Base-by-base conservation (phyloP, 2,113 vertebrate genomes). In the Sylvicapra grimmia region DNA sequence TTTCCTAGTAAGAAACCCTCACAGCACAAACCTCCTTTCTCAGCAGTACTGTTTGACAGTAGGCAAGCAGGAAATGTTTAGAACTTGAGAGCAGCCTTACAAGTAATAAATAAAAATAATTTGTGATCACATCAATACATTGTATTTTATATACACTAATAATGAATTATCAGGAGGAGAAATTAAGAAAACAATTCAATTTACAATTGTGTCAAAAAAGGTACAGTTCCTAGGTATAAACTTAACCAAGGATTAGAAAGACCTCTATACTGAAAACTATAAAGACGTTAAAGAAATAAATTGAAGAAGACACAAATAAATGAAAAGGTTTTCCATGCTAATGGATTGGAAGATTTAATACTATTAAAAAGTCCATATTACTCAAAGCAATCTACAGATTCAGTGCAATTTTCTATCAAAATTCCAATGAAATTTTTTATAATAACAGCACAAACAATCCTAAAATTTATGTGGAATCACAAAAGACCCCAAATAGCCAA, bases 71-170 rank as follows among this genome's bases (percentile, higher is more conserved):
- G n/a, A 80, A 65, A 93, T 89, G 47, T 85, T 49, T 49, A 89
- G 63, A 61, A 58, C 44, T 36, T 31, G 80, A 93, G 86, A 94
- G 9, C 23, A 89, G 59, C 21, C 27, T 93, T 96, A 75, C 6
- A 91, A 94, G 56, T 93, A 93, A 90, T 75, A 91, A 65, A 89
- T 75, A 83, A 54, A 92, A n/a, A 49, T 77, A 92, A 89, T 9
- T 18, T 23, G 31, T 63, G 23, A 88, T 51, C 85, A 63, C 33
- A 25, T 90, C 86, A 93, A 51, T 44, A 56, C 10, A 53, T 21
- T 84, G 44, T 44, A 51, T 82, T 82, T 82, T 82, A 51, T 21
- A 82, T 51, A 51, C 16, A 51, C 79, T 82, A 82, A 51, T 82
- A 82, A 51, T 51, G 15, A 51, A 33, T 49, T 51, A 19, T 51